Evolutionary conservation across 2,113 vertebrate genomes (phyloP).

Genomic region (Ibidorhyncha struthersii): DNA sequence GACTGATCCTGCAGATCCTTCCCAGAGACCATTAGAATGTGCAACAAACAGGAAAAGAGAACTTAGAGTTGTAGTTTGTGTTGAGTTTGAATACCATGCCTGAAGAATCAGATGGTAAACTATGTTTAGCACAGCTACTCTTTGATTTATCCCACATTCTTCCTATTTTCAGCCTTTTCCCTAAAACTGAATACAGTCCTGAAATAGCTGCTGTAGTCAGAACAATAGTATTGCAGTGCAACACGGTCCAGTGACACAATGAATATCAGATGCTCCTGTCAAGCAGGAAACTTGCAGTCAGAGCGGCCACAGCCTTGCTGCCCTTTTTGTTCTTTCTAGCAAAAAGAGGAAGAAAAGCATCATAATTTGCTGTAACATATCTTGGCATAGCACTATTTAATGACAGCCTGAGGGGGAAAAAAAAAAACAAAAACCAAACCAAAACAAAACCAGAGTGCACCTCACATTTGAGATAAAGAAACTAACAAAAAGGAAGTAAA

Average conservation of each 20-base stretch:
- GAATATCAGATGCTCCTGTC: background rate
- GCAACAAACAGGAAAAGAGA: background rate
- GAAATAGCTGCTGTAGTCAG: background rate
- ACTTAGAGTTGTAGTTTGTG: background rate
- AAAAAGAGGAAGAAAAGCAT: background rate
- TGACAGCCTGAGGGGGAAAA: background rate
- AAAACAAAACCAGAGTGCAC: background rate
- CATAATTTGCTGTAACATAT: background rate
- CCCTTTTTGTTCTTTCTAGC: background rate
- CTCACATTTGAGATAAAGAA: background rate
- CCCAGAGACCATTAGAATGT: background rate
- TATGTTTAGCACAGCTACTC: background rate
- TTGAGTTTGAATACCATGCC: background rate
- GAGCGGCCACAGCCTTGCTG: background rate
- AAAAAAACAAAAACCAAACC: background rate
- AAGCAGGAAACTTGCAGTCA: background rate
- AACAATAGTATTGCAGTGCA: background rate
- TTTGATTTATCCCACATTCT: background rate
- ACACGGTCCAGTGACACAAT: background rate
- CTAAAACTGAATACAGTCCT: background rate
- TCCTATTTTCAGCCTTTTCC: background rate
- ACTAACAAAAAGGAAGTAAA: background rate
- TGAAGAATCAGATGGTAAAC: background rate
- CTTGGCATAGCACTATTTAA: background rate
- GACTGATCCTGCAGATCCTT: background rate